Evolutionary conservation across 2,888 invertebrate genomes (phyloP).

Genomic region (Terebella lapidaria): DNA sequence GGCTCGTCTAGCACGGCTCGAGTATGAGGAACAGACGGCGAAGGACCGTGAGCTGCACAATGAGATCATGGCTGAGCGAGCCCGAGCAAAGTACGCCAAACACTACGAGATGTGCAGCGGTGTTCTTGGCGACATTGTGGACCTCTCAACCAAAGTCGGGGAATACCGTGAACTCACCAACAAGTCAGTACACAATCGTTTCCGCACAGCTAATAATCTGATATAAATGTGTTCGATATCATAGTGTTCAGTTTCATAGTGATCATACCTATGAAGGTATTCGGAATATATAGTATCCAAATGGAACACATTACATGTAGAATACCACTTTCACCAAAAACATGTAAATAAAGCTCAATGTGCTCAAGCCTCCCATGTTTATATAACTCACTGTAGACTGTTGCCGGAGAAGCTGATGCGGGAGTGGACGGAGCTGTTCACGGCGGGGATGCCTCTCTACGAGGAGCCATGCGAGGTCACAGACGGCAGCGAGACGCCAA

Average conservation of each 20-base stretch:
- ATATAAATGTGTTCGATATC: too few relatives aligned
- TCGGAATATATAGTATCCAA: too few relatives aligned
- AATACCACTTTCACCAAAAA: too few relatives aligned
- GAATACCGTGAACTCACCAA: conserved; percentile 51
- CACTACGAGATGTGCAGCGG: conserved; percentile 46
- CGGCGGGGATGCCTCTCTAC: conserved; percentile 45
- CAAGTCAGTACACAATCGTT: conserved; percentile 32
- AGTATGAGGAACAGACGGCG: conserved; percentile 44
- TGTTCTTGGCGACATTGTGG: conserved; percentile 41
- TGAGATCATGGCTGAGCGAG: conserved; percentile 44
- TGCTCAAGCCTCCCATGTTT: not conserved
- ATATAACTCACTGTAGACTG: conserved; percentile 26
- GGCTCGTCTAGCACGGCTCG: conserved; percentile 42
- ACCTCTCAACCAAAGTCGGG: conserved; percentile 46
- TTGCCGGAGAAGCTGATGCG: conserved; percentile 49
- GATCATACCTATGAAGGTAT: too few relatives aligned
- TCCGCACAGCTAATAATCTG: too few relatives aligned
- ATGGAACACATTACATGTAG: too few relatives aligned
- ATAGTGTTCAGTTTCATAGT: too few relatives aligned
- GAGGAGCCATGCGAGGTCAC: conserved; percentile 20
- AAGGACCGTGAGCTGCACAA: conserved; percentile 48
- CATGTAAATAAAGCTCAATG: too few relatives aligned
- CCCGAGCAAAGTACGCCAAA: conserved; percentile 40
- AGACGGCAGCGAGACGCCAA: conserved; percentile 24
- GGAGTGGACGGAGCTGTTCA: conserved; percentile 49